phyloP scores from a whole-genome alignment of 2,888 invertebrate species.

The Eugnorisma glareosa region DNA sequence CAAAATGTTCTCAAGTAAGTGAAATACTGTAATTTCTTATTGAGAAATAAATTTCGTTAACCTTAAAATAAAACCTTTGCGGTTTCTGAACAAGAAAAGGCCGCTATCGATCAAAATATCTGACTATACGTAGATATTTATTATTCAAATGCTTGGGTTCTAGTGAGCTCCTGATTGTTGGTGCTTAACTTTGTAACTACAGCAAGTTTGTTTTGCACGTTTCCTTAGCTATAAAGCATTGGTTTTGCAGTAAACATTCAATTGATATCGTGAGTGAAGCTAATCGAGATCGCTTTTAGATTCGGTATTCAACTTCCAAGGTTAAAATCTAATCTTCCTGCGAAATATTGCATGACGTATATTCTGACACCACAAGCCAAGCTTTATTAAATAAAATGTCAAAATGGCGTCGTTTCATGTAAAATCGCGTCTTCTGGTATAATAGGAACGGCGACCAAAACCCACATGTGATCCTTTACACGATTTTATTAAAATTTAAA shows the following conservation, averaged over 20 bases:
- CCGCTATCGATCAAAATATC: neutral
- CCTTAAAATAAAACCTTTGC: neutral
- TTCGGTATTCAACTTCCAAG: neutral
- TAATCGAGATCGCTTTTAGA: neutral
- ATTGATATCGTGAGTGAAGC: too few species aligned
- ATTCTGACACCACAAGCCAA: constrained; percentile 4
- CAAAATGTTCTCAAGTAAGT: too few species aligned
- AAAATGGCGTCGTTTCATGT: constrained; percentile 37
- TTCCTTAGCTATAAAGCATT: too few species aligned
- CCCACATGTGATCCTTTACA: constrained; percentile 20
- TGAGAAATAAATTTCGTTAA: too few species aligned
- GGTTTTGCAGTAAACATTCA: neutral
- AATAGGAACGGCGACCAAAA: constrained; percentile 18
- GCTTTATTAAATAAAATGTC: constrained; percentile 45
- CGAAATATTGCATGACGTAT: constrained; percentile 4
- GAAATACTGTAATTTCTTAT: too few species aligned
- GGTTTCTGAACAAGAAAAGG: neutral
- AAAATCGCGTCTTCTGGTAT: constrained; percentile 6
- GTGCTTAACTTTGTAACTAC: neutral
- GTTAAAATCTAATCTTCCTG: neutral
- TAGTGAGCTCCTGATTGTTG: neutral
- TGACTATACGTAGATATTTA: neutral
- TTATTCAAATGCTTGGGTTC: neutral
- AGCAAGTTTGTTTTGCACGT: too few species aligned
- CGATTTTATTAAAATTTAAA: constrained; percentile 52